Conservation (phyloP, 2,888 invertebrate species). For the Julus scandinavius region DNA sequence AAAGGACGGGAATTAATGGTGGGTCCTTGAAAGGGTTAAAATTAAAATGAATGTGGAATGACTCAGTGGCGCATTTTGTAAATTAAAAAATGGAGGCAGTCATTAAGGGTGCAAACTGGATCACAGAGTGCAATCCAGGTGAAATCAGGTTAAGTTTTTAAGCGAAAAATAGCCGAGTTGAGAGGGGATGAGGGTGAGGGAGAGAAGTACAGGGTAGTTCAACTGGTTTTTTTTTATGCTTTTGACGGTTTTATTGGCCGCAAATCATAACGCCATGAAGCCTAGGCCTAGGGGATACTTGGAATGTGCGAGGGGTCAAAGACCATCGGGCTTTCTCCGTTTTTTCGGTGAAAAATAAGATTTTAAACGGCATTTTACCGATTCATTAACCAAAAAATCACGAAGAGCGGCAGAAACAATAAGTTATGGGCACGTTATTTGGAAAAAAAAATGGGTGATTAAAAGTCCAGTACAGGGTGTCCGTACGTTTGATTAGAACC, state of each 20-base stretch:
- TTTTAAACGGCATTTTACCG: conserved; percentile 24
- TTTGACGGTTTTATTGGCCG: conserved; percentile 38
- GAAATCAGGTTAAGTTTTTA: conserved; percentile 14
- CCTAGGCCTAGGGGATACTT: conserved; percentile 29
- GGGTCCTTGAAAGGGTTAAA: not conserved
- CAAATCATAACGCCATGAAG: conserved; percentile 30
- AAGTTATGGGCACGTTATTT: not conserved
- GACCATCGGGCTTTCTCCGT: conserved; percentile 39
- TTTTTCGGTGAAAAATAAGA: conserved; percentile 1
- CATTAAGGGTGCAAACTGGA: conserved; percentile 36
- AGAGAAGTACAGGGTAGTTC: conserved; percentile 26
- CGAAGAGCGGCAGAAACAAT: not conserved
- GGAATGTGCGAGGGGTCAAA: conserved; percentile 39
- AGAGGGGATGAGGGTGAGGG: conserved; percentile 39
- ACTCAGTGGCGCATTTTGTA: not conserved
- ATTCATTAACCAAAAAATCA: not conserved
- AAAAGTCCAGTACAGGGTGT: not conserved
- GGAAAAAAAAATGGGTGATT: not conserved
- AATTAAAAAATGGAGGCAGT: conserved; percentile 14
- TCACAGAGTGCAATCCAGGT: conserved; percentile 26
- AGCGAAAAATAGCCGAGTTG: conserved; percentile 30
- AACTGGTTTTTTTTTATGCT: conserved; percentile 23
- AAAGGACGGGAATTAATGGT: not conserved
- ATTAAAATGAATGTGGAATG: not conserved
- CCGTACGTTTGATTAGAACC: no score